These are phyloP conservation scores for Sceliomorpha sp. DNA, from an alignment of 2,888 invertebrate genomes.

Conservation along the genomic window DNA sequence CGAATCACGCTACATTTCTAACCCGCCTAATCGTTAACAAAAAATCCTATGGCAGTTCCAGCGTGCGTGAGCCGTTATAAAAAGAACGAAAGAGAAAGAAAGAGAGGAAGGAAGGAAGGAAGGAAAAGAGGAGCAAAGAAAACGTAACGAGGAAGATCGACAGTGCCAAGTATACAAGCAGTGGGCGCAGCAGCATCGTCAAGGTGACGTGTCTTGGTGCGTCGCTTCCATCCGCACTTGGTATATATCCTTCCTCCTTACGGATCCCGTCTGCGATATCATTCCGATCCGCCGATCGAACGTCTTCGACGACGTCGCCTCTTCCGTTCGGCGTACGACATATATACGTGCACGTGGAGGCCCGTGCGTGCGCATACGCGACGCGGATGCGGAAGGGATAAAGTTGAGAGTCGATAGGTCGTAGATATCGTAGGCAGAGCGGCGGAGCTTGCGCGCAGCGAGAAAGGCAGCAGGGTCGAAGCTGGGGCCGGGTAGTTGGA, in stretches of 20 bases:
- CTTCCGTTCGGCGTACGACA: slow-evolving; percentile 24
- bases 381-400: slow-evolving; percentile 58
- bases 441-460: slow-evolving; percentile 57
- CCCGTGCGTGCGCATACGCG: slow-evolving; percentile 52
- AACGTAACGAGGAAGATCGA: too few species aligned
- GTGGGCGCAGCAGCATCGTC: too few species aligned
- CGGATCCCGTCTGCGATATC: slow-evolving; percentile 1
- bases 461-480: slow-evolving; percentile 58
- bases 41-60: too few species aligned
- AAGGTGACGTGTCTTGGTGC: too few species aligned
- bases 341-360: slow-evolving; percentile 51
- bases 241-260: slow-evolving; percentile 15
- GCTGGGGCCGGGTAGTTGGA: slow-evolving; percentile 69
- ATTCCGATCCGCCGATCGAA: slow-evolving; percentile 39
- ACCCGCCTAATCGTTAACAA: too few species aligned
- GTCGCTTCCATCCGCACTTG: slow-evolving; percentile 3
- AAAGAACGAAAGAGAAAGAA: too few species aligned
- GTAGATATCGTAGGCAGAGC: slow-evolving; percentile 36
- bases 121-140: too few species aligned
- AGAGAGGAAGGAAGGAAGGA: too few species aligned
- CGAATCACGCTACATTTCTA: too few species aligned
- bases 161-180: too few species aligned
- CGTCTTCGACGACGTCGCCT: slow-evolving; percentile 44
- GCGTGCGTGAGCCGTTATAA: too few species aligned
- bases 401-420: slow-evolving; percentile 58